Base-by-base conservation (phyloP, 2,797 vertebrate species). In the Accipiter fasciatus region DNA sequence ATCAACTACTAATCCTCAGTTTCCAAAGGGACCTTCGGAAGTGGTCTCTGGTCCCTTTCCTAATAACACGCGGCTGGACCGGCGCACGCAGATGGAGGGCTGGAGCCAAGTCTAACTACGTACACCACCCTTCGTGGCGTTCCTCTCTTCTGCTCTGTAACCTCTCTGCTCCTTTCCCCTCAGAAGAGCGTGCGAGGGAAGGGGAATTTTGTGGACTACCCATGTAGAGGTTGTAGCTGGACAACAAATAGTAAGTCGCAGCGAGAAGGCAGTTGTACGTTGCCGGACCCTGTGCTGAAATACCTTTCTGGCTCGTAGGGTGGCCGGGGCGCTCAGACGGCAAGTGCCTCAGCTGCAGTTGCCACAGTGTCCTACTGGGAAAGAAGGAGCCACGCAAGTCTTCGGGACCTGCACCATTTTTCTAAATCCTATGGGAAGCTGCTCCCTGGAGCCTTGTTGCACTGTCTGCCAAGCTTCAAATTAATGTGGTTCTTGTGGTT, bases 401-500 rank as follows among this genome's bases (percentile, higher is more conserved):
- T 33, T 83, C 1, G 5, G 49, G 58, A 87, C 62, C 79, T 75
- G 69, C 65, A 76, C 35, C 16, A 15, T 94, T 89, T 96, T 86
- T 84, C 72, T 86, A 75, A 95, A 87, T 89, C 84, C 69, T 76
- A 17, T 39, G 57, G 82, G 91, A 96, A 85, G 72, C 69, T 88
- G 61, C 22, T 96, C 87, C 76, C 89, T 57, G 46, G 42, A 87
- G 95, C 82, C 87, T 91, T 83, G 67, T 91, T 96, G 73, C 3
- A 2, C 87, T 69, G 61, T 81, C 65, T 96, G 96, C 94, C 97
- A 94, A 92, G 50, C 65, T 96, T 91, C 92, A 94, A 84, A 96
- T 96, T 91, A 89, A 94, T 92, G 94, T 95, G 94, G 96, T 96
- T 96, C 89, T 93, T 97, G 94, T 94, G 95, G 94, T 94, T 81